These are phyloP conservation scores for Napeogenes sylphis DNA, from an alignment of 2,888 invertebrate genomes.

Conservation along the genomic window DNA sequence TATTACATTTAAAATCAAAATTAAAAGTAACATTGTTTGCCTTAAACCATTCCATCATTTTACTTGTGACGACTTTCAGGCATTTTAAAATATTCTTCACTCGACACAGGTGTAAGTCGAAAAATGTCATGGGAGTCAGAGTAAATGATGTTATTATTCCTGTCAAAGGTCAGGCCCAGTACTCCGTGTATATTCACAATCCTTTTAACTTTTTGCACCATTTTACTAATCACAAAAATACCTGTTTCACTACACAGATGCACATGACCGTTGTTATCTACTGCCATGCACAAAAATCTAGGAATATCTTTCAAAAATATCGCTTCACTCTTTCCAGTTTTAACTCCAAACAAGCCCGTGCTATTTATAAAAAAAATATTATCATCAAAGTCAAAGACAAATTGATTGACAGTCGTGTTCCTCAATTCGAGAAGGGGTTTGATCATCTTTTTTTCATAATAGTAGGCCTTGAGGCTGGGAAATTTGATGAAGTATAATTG, in stretches of 20 bases:
- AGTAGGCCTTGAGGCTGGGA: constrained; percentile 54
- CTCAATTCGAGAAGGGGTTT: constrained; percentile 40
- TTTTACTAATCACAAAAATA: constrained; percentile 52
- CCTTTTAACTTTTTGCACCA: constrained; percentile 51
- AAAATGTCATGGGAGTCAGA: constrained; percentile 59
- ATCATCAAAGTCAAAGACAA: constrained; percentile 53
- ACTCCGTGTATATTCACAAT: constrained; percentile 53
- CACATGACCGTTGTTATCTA: constrained; percentile 51
- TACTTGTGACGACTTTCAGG: background rate
- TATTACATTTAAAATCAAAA: no score
- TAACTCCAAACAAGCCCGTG: constrained; percentile 55
- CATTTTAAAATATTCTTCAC: constrained; percentile 12
- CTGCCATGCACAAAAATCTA: constrained; percentile 52
- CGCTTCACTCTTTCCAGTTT: constrained; percentile 33
- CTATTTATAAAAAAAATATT: constrained; percentile 59
- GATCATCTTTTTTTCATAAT: constrained; percentile 47
- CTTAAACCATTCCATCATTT: no score
- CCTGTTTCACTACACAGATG: constrained; percentile 60
- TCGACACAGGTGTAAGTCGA: constrained; percentile 42
- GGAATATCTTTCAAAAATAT: constrained; percentile 47
- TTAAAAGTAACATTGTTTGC: no score
- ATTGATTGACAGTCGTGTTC: constrained; percentile 51
- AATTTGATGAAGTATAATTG: constrained; percentile 59
- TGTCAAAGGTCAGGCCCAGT: constrained; percentile 59
- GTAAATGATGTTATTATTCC: constrained; percentile 56